Evolutionary conservation across 2,888 invertebrate species (phyloP), one percentile per base, ranked within the genome.

Genomic region (Aspidiotus destructor): DNA sequence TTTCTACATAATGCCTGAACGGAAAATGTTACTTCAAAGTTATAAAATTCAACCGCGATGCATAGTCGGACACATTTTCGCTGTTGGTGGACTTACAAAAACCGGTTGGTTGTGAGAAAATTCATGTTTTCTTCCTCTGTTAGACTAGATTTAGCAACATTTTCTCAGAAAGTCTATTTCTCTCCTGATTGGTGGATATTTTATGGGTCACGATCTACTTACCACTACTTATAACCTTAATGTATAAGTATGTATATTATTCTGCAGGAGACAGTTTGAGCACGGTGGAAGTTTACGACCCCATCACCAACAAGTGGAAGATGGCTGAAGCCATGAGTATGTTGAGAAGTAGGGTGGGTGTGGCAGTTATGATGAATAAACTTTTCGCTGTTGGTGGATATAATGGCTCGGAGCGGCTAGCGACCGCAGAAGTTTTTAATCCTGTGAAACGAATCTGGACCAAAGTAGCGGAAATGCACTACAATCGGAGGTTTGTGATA

Each of bases 341-440:
- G 81, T 81, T 89, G 71, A 81, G 92, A 69, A 89, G 89, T 70
- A 79, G 91, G 61, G 87, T 92, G 5, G 92, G 92, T 0, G 91
- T 92, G 0, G 88, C 91, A 17, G 91, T 92, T 0, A 81, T 91
- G 74, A 83, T 86, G 74, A 87, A 89, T 74, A 83, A 85, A 77
- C 77, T 88, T 7, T 88, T 86, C 75, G 92, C 91, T 2, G 88
- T 92, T 75, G 87, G 86, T 15, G 92, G 92, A 0, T 92, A 90
- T 75, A 90, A 92, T 77, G 92, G 93, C 0, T 82, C 82, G 60
- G 90, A 92, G 75, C 79, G 92, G 71, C 80, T 92, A 15, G 85
- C 86, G 42, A 89, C 90, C 0, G 92, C 92, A 1, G 92, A 93
- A 78, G 86, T 89, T 9, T 92, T 88, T 76, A 87, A 91, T 79